Base-by-base conservation (phyloP, 2,888 invertebrate genomes). In the Eristalinus sepulchralis region DNA sequence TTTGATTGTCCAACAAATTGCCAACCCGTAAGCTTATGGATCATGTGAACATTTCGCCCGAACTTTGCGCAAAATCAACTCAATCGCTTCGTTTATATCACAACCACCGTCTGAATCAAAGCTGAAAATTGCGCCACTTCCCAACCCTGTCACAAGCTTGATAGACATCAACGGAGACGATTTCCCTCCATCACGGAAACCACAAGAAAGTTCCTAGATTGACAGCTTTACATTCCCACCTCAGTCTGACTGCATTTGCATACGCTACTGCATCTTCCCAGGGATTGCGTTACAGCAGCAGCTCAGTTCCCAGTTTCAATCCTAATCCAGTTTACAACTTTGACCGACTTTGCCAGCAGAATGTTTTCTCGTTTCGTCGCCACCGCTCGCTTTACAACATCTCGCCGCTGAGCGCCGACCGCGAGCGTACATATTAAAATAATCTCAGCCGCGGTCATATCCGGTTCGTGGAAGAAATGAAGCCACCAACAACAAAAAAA, bases 281-380 rank as follows among this genome's bases (percentile, higher is more conserved):
- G 36, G 33, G 31, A 33, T 2, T 17, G 13, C 27, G 1, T 27
- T 27, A 27, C 27, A 11, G 24, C 24, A 24, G 57, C 24, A 27
- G 27, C 24, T 11, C 57, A n/a, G 11, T 27, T 24, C 22, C 24
- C 62, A 55, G n/a, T n/a, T 31, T 34, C 20, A 31, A 34, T 68
- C 64, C 70, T 67, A 68, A 83, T 82, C 78, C 82, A 86, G 86
- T 86, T 86, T 75, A 73, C 39, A 83, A 47, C 82, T 83, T 83
- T 86, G 86, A 86, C 86, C 86, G 86, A 86, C 82, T 86, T 82
- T 79, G 85, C 62, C 36, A 64, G 60, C 82, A 81, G 62, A 73
- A 59, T 67, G 67, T 64, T 71, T 66, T 39, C 17, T 66, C 10
- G 10, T 47, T 66, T 39, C 36, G 20, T 13, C 20, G 33, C 20